A percentile compares a stretch with the other conserved stretches of the same genome.
Conservation (phyloP, 2,113 vertebrate genomes). For the Neotragus pygmaeus region DNA sequence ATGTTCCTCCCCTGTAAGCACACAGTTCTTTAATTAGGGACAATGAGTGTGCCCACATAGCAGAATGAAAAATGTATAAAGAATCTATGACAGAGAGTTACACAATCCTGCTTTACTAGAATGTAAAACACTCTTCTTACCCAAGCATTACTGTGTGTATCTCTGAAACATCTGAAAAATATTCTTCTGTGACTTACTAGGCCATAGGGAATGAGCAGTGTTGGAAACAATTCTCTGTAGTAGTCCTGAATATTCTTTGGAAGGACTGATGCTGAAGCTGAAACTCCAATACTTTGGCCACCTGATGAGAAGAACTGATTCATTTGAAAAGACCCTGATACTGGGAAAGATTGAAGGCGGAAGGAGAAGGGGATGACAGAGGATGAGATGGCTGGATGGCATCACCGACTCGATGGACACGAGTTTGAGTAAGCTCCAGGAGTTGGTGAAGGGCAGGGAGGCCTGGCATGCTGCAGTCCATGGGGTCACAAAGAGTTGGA, state of each 20-base stretch:
- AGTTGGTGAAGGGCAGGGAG: background rate
- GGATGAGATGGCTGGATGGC: background rate
- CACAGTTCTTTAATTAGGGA: background rate
- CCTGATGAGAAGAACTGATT: background rate
- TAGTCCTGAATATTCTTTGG: background rate
- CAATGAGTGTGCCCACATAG: background rate
- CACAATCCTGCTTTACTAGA: background rate
- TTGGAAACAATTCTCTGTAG: constrained; percentile 67
- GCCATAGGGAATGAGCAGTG: constrained; percentile 58
- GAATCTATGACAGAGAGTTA: background rate
- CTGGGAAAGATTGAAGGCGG: background rate
- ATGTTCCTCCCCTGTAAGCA: background rate
- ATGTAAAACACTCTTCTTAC: background rate
- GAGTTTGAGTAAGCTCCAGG: background rate
- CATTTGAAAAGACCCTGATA: background rate
- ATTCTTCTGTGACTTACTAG: constrained; percentile 79
- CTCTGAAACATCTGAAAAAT: constrained; percentile 83
- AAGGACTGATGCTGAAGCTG: background rate
- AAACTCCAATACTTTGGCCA: background rate
- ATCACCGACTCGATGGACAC: accelerated
- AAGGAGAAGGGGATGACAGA: background rate
- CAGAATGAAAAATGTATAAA: background rate
- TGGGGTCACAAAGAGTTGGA: background rate
- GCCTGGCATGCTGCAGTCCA: background rate
- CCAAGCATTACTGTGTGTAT: constrained; percentile 64